Evolutionary conservation across 2,797 vertebrate species (phyloP), one percentile per base, ranked within the genome.

Genomic region (Poeciliopsis presidionis): DNA sequence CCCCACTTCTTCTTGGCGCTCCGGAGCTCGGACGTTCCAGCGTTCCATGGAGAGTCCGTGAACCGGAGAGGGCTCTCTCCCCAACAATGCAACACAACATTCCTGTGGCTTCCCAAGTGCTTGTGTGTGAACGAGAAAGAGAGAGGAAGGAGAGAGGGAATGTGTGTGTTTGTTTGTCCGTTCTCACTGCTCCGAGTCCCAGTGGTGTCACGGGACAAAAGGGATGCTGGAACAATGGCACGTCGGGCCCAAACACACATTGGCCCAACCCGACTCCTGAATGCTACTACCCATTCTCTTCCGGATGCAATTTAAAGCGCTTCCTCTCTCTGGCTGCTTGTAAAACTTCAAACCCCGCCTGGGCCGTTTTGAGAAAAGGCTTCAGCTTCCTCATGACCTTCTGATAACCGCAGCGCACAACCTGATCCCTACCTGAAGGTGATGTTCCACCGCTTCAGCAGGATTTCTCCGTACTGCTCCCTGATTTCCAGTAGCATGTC

Each of bases 401-500:
- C 45, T 22, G 49, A 72, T 80, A 82, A 85, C 88, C 86, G 84
- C 80, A 85, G 75, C 1, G 43, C n/a, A 14, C 76, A 65, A 3
- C 9, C 30, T 12, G 12, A 36, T 16, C 7, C 9, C 71, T 94
- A 99, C 98, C 98, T 97, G 96, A 99, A 99, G 75, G 97, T 96
- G 53, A 96, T 77, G 8, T 97, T 96, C 98, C 98, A 99, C 18
- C 95, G 98, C 95, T 99, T 99, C 43, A 99, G 95, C 80, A 99
- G 92, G 82, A 97, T 97, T 89, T 99, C 98, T 20, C 97, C 96
- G 25, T 99, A 99, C 82, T 99, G 98, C 72, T 99, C 98, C 86
- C 97, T 95, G 92, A 99, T 97, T 93, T 99, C 98, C 92, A 99
- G 90, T 63, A 99, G 94, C 97, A 99, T 96, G 90, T 99, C 98